These are phyloP conservation scores for Ailuropoda melanoleuca DNA, from an alignment of 2,113 vertebrate species.

Conservation along the genomic window DNA sequence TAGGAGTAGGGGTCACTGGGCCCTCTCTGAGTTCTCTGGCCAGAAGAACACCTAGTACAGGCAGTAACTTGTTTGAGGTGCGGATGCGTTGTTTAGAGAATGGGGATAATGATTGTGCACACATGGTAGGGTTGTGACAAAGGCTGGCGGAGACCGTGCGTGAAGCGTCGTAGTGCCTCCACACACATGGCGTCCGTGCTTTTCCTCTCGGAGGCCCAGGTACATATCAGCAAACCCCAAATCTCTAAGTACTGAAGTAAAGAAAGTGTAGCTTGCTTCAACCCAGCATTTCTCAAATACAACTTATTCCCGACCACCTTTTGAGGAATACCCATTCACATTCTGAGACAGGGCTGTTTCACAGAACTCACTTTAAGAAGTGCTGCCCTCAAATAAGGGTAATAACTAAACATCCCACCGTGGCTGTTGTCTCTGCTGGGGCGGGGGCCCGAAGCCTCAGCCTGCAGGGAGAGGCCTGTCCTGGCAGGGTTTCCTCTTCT, in stretches of 20 bases:
- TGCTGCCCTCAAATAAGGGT: neutral
- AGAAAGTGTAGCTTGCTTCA: neutral
- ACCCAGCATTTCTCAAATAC: neutral
- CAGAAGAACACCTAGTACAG: neutral
- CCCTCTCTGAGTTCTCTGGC: neutral
- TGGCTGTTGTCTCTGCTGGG: neutral
- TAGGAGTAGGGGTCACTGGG: neutral
- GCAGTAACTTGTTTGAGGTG: neutral
- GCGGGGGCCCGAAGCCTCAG: neutral
- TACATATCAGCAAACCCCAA: neutral
- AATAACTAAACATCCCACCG: neutral
- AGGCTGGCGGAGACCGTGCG: neutral
- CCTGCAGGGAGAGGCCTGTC: no score
- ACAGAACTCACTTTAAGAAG: neutral
- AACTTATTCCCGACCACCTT: neutral
- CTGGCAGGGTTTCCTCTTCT: neutral
- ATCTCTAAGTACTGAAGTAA: neutral
- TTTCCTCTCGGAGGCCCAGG: neutral
- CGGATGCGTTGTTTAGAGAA: neutral
- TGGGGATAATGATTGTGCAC: no score
- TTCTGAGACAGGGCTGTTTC: neutral
- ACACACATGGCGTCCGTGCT: neutral
- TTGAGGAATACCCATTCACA: neutral
- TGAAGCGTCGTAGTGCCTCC: neutral
- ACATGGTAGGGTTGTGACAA: neutral